Conservation (phyloP, 23 tunicate genomes). For the Trididemnum clinides region DNA sequence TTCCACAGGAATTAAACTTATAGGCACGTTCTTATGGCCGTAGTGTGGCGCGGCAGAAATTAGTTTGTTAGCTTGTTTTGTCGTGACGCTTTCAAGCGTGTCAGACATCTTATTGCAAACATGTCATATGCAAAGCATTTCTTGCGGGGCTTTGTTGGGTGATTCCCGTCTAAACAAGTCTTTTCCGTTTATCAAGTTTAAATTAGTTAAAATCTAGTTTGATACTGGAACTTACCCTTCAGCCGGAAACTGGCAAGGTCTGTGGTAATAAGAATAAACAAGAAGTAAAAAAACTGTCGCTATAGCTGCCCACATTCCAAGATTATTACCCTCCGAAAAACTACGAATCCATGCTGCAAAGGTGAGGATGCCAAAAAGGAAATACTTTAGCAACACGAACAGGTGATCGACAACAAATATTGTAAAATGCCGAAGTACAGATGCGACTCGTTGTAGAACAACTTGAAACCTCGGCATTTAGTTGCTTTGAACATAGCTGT, state of each 20-base stretch:
- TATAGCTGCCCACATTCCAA: background rate
- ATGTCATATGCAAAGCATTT: too few relatives aligned
- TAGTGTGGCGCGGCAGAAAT: too few relatives aligned
- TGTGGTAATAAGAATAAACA: background rate
- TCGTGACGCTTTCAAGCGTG: too few relatives aligned
- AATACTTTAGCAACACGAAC: background rate
- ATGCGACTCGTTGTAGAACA: background rate
- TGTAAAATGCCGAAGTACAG: background rate
- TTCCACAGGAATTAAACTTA: too few relatives aligned
- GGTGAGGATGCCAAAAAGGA: background rate
- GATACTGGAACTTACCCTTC: background rate
- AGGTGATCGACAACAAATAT: background rate
- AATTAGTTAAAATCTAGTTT: too few relatives aligned
- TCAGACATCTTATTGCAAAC: too few relatives aligned
- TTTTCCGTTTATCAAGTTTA: too few relatives aligned
- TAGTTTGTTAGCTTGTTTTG: background rate
- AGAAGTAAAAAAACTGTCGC: background rate
- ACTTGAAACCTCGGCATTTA: too few relatives aligned
- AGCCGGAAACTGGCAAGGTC: background rate
- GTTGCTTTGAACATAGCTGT: too few relatives aligned
- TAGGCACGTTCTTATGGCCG: too few relatives aligned
- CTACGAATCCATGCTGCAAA: slow-evolving; percentile 23
- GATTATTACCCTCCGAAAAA: background rate
- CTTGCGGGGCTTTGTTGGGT: too few relatives aligned
- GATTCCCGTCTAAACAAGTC: too few relatives aligned